Evolutionary conservation across 2,888 invertebrate genomes (phyloP).

Genomic region (Conops quadrifasciatus): DNA sequence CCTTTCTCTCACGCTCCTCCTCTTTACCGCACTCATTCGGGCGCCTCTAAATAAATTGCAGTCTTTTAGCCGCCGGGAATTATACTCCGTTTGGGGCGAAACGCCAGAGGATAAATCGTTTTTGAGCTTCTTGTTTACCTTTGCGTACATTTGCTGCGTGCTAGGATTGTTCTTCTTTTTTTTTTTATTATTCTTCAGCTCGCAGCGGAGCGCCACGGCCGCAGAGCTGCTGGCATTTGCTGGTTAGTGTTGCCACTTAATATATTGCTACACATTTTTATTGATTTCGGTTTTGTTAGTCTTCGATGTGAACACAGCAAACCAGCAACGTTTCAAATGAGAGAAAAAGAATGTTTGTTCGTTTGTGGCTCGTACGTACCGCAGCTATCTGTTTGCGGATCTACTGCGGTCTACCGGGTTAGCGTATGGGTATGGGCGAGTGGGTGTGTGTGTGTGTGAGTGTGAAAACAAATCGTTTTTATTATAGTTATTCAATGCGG

Average conservation of each 20-base stretch:
- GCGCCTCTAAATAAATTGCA: slow-evolving; percentile 26
- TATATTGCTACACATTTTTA: slow-evolving; percentile 31
- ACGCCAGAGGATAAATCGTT: slow-evolving; percentile 29
- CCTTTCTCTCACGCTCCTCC: neutral
- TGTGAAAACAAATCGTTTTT: slow-evolving; percentile 29
- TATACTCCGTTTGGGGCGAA: neutral
- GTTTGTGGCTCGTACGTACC: neutral
- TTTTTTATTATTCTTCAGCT: slow-evolving; percentile 7
- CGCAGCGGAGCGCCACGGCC: neutral
- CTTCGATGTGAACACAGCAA: neutral
- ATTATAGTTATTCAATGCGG: slow-evolving; percentile 21
- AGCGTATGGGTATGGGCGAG: neutral
- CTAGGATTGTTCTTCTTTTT: neutral
- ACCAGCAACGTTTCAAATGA: neutral
- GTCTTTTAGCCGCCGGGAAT: slow-evolving; percentile 19
- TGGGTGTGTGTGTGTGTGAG: neutral
- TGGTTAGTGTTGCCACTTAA: slow-evolving; percentile 23
- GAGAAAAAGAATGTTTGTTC: neutral
- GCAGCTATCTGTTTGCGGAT: neutral
- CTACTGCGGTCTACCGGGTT: neutral
- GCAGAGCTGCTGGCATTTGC: slow-evolving; percentile 3
- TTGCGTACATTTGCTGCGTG: no score
- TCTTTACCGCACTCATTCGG: slow-evolving; percentile 11
- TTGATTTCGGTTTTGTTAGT: slow-evolving; percentile 26
- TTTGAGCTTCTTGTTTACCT: slow-evolving; percentile 32